These are phyloP conservation scores for Andrena fulva DNA, from an alignment of 2,888 invertebrate genomes.

Conservation along the genomic window DNA sequence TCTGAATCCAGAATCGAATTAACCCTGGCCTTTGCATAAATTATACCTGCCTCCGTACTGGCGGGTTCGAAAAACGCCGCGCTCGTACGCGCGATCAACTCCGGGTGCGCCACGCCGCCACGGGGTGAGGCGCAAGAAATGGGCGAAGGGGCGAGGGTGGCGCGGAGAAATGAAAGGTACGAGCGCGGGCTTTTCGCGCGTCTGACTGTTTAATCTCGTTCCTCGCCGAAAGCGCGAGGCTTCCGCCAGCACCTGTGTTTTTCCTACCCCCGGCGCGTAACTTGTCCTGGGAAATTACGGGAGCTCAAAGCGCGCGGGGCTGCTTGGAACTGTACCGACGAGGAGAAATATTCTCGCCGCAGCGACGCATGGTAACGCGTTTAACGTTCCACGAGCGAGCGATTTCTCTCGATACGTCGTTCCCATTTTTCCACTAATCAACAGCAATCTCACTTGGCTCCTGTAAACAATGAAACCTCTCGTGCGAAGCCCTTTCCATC, in stretches of 20 bases:
- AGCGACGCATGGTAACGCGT: background rate
- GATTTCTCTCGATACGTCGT: background rate
- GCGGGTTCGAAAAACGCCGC: constrained; percentile 6
- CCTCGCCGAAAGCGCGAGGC: background rate
- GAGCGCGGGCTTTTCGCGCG: constrained; percentile 27
- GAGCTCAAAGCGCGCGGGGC: background rate
- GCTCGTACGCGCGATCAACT: constrained; percentile 4
- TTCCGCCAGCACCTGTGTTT: background rate
- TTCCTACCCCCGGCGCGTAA: background rate
- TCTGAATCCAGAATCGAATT: constrained; percentile 79
- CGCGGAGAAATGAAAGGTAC: constrained; percentile 25
- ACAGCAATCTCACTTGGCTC: background rate
- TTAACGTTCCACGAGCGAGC: background rate
- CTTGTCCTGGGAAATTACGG: background rate
- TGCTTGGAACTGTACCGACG: background rate
- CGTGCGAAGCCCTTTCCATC: background rate
- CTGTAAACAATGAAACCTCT: background rate
- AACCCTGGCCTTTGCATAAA: constrained; percentile 73
- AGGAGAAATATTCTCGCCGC: background rate
- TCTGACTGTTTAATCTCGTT: constrained; percentile 40
- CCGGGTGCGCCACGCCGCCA: too few relatives aligned
- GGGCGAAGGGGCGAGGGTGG: background rate
- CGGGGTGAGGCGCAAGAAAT: background rate
- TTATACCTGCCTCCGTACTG: constrained; percentile 60
- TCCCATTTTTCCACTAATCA: background rate